Evolutionary conservation across 1,140 invertebrate species (phyloP), one percentile per base, ranked within the genome.

Genomic region (Platyscapa corneri): DNA sequence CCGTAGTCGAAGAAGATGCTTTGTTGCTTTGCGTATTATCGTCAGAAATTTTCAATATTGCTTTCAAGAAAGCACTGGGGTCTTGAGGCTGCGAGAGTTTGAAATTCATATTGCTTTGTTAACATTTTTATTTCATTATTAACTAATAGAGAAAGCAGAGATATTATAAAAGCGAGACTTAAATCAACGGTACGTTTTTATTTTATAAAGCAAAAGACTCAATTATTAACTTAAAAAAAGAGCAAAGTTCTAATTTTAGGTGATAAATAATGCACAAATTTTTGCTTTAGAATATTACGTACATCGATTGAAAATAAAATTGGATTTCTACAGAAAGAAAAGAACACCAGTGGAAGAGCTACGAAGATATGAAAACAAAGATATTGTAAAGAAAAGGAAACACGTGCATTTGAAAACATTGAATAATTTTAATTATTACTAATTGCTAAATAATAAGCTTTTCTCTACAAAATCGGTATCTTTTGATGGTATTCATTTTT

Each of bases 1-100:
- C 75, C 42, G 84, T 42, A 56, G 87, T 49, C 30, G 86, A 83
- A 16, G 85, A 79, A 49, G 85, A 53, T 32, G 67, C 32, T 76
- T 72, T 85, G 76, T 60, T 86, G 67, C 81, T 86, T 83, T 89
- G 88, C 42, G 84, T 72, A 82, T 87, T 92, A 56, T 90, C 91
- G 46, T 93, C 90, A 1, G 90, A 86, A 83, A 93, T 93, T 88
- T 92, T 93, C 84, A 93, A 84, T 84, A 93, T 87, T 34, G 91
- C 92, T 84, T 93, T 93, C 81, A 93, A 89, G 83, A 92, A 91
- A 42, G 92, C 92, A 76, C 92, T 93, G 27, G 91, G 92, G 87
- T 93, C 92, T 88, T 91, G 91, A n/a, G 90, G 88, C 88, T 91
- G 85, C 70, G 86, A 81, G 83, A 82, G 65, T 85, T 83, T 87